Evolutionary conservation across 2,113 vertebrate genomes (phyloP).

Genomic region (Trogon melanurus): DNA sequence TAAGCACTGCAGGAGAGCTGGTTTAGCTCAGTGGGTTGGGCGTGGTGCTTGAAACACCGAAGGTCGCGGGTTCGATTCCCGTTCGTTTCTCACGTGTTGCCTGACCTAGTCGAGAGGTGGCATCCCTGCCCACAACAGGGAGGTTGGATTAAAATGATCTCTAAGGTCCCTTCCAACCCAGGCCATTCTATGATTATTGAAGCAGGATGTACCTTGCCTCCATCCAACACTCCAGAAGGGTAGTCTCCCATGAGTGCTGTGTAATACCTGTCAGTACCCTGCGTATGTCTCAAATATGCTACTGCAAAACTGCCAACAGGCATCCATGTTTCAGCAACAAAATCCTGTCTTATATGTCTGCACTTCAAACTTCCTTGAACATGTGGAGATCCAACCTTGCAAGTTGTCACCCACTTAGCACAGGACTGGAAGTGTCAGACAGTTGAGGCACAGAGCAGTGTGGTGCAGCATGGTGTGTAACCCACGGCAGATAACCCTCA

Average conservation of each 20-base stretch:
- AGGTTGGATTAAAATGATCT: too few relatives aligned
- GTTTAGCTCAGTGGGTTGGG: too few relatives aligned
- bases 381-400: background rate
- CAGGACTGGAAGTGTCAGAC: background rate
- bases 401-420: background rate
- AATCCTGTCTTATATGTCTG: background rate
- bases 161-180: too few relatives aligned
- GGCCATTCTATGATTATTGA: too few relatives aligned
- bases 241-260: background rate
- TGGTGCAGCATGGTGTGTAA: background rate
- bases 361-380: background rate
- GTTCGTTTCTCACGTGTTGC: too few relatives aligned
- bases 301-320: background rate
- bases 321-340: constrained; percentile 23
- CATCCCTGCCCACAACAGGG: too few relatives aligned
- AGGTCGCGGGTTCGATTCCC: too few relatives aligned
- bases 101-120: too few relatives aligned
- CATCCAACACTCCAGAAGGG: constrained; percentile 31
- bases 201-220: background rate
- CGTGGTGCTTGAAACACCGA: too few relatives aligned
- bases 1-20: background rate
- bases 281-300: background rate
- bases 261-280: background rate
- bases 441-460: background rate
- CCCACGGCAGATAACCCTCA: background rate